Conservation (phyloP, 2,797 vertebrate genomes). For the Helicolenus hilgendorfi region DNA sequence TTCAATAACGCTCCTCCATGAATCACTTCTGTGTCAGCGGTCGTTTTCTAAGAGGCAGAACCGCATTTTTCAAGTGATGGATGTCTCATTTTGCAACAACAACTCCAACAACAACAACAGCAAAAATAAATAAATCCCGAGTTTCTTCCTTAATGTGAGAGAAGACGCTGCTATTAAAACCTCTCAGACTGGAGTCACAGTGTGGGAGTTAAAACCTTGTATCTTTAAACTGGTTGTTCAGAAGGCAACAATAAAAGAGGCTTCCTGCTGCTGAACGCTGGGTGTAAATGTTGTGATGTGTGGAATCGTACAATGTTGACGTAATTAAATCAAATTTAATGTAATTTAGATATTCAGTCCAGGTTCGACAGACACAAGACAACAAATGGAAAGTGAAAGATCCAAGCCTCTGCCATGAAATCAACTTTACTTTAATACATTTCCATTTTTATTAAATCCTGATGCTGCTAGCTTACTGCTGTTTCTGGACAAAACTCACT, state of each 20-base stretch:
- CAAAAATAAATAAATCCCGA: not conserved
- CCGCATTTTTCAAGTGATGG: constrained; percentile 26
- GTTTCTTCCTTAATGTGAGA: not conserved
- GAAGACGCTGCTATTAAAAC: not conserved
- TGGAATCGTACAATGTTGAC: not conserved
- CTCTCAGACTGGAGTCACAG: not conserved
- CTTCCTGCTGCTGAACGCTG: not conserved
- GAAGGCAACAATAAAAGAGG: not conserved
- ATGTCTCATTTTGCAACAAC: constrained; percentile 28
- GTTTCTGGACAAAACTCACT: too few species aligned
- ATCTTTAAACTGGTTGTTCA: not conserved
- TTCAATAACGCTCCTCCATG: constrained; percentile 32
- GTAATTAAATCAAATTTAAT: not conserved
- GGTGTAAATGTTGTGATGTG: not conserved
- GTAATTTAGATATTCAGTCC: not conserved
- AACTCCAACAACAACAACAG: not conserved
- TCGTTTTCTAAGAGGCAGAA: constrained; percentile 12
- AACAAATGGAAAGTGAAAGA: too few species aligned
- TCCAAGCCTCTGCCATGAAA: too few species aligned
- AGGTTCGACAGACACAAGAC: not conserved
- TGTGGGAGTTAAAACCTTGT: not conserved
- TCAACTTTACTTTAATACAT: too few species aligned
- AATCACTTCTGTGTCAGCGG: constrained; percentile 41
- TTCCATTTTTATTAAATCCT: too few species aligned
- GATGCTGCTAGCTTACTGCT: too few species aligned